Percentiles rank a stretch among this genome's conserved stretches.
Evolutionary conservation across 1,140 invertebrate genomes (phyloP).

Genomic region (Caenorhabditis elegans): DNA sequence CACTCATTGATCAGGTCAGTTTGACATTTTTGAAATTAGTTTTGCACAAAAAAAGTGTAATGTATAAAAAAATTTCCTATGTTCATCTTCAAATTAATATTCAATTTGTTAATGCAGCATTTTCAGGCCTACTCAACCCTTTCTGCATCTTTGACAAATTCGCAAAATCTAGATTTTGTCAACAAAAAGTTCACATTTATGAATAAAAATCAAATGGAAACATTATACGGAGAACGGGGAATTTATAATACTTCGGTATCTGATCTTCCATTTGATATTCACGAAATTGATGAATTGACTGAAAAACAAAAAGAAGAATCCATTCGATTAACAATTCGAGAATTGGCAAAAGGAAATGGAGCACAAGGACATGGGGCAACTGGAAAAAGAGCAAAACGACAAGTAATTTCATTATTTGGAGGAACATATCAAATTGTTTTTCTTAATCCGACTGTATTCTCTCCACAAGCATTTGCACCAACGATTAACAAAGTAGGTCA

Average conservation of each 20-base stretch:
- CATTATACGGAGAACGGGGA: conserved; percentile 37
- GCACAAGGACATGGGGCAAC: background rate
- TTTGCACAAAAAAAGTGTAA: too few relatives aligned
- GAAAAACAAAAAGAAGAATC: conserved; percentile 35
- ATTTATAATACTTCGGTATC: conserved; percentile 41
- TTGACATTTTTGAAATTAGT: too few relatives aligned
- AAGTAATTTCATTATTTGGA: background rate
- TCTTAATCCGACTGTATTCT: background rate
- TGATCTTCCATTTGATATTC: conserved; percentile 49
- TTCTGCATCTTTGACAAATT: background rate
- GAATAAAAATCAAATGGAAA: conserved; percentile 41
- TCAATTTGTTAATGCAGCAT: too few relatives aligned
- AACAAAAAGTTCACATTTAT: conserved; percentile 30
- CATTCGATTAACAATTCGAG: conserved; percentile 38
- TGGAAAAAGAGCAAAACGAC: background rate
- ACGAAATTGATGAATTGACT: conserved; percentile 36
- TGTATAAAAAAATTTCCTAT: too few relatives aligned
- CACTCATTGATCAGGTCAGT: background rate
- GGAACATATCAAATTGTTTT: background rate
- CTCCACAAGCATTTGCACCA: conserved; percentile 45
- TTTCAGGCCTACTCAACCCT: conserved; percentile 1
- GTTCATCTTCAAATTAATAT: too few relatives aligned
- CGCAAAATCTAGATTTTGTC: conserved; percentile 2
- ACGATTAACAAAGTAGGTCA: conserved; percentile 29
- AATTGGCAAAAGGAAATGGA: conserved; percentile 34